Percentiles rank a stretch among this genome's conserved stretches.
These are phyloP conservation scores for Brachionus rotundiformis DNA, from an alignment of 1,140 invertebrate genomes.

Conservation along the genomic window DNA sequence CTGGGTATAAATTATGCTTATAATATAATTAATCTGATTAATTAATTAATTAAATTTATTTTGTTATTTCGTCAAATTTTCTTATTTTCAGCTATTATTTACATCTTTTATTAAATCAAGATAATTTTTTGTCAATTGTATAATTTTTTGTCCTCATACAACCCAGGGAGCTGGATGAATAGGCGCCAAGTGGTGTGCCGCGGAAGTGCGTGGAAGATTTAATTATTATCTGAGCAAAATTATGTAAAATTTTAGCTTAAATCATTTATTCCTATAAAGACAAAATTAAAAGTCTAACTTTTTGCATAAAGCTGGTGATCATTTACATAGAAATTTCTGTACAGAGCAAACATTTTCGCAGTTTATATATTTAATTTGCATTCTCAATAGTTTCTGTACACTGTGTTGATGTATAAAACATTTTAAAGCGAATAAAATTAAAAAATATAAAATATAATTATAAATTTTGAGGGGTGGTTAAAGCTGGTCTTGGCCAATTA, in stretches of 20 bases:
- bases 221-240: too few species aligned
- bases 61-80: too few species aligned
- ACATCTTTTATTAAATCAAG: too few species aligned
- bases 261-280: not conserved
- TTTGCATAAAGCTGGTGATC: not conserved
- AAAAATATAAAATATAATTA: not conserved
- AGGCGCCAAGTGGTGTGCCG: too few species aligned
- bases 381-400: not conserved
- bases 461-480: not conserved
- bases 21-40: too few species aligned
- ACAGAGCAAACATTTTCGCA: slow-evolving; percentile 12
- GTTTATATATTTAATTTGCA: not conserved
- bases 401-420: not conserved
- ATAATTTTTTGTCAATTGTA: too few species aligned
- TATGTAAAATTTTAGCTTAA: not conserved
- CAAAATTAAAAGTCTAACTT: not conserved
- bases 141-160: too few species aligned
- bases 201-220: too few species aligned
- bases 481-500: not conserved
- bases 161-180: too few species aligned
- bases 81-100: too few species aligned
- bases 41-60: too few species aligned
- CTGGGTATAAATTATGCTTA: too few species aligned
- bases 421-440: not conserved
- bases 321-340: not conserved